phyloP scores from a whole-genome alignment of 2,797 vertebrate species.

The Ctenopoma multispine region DNA sequence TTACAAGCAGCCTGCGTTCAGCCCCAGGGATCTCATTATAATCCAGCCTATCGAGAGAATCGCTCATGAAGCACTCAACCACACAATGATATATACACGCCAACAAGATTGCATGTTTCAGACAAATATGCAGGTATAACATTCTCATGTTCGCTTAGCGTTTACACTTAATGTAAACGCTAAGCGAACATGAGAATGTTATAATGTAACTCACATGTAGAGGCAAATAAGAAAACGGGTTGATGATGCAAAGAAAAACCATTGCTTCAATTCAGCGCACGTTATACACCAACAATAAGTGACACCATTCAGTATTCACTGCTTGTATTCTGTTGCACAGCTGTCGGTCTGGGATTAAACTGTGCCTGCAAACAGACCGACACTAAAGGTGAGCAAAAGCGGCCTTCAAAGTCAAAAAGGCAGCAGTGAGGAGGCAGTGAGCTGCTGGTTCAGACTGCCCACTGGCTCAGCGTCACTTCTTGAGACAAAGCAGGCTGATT shows the following conservation, averaged over 20 bases:
- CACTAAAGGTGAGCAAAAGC: constrained; percentile 49
- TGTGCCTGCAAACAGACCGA: constrained; percentile 43
- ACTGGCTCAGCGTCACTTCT: constrained; percentile 32
- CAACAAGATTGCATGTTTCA: constrained; percentile 42
- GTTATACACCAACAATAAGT: constrained; percentile 32
- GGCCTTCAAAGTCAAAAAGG: constrained; percentile 54
- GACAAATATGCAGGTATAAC: constrained; percentile 26
- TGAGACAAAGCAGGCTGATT: constrained; percentile 51
- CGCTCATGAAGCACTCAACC: constrained; percentile 57
- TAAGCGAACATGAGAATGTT: no score
- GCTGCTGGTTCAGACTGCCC: constrained; percentile 21
- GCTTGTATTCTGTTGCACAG: constrained; percentile 13
- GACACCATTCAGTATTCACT: constrained; percentile 53
- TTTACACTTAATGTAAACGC: not conserved
- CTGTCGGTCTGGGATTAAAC: constrained; percentile 60
- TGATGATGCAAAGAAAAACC: constrained; percentile 17
- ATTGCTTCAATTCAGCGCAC: not conserved
- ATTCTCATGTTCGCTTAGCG: not conserved
- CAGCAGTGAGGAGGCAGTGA: constrained; percentile 35
- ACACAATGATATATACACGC: constrained; percentile 34
- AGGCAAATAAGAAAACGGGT: constrained; percentile 1
- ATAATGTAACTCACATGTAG: constrained; percentile 8
- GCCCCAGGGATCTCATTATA: constrained; percentile 83
- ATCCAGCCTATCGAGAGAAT: constrained; percentile 60
- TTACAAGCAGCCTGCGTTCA: constrained; percentile 73